Evolutionary conservation across 2,888 invertebrate species (phyloP), one percentile per base, ranked within the genome.

Genomic region (Lacanobia oleracea): DNA sequence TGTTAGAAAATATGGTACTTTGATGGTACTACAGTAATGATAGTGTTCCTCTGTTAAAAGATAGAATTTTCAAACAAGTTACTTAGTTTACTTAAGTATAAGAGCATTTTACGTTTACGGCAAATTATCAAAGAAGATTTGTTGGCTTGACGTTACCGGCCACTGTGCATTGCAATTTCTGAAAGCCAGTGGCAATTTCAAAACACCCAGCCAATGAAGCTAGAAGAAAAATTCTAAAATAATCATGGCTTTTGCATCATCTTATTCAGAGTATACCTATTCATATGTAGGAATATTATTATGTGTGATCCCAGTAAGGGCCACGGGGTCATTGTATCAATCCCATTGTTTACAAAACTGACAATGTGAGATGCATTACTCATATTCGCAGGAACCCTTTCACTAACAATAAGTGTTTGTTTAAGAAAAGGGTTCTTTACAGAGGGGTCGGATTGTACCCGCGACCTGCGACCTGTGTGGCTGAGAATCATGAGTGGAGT

Each of bases 351-450:
- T 63, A 81, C 81, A 40, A 63, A 75, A 50, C 72, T 66, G 59
- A 63, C 72, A 65, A 65, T 56, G 48, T 51, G 54, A 59, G 65
- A 68, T 66, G 65, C 62, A 77, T 81, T 59, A 81, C 72, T 81
- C 72, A 82, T 72, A 72, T 77, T 82, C 72, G 66, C 82, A 56
- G 67, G 63, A 82, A 82, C 82, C 79, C 82, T 69, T 64, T n/a
- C 18, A 37, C 50, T 33, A 27, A 63, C 65, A 56, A 53, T 66
- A 56, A 77, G 68, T 81, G 79, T 81, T 72, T 71, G 70, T 66
- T 77, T 65, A 65, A 77, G 81, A 76, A 70, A 72, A 81, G 79
- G 82, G 82, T 70, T 48, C 59, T 63, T 54, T 45, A 77, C 63
- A 63, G 63, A 54, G 51, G 57, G 70, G 67, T 53, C 10, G 33